Evolutionary conservation across 2,888 invertebrate species (phyloP), one percentile per base, ranked within the genome.

Genomic region (Pemphredon lugubris): DNA sequence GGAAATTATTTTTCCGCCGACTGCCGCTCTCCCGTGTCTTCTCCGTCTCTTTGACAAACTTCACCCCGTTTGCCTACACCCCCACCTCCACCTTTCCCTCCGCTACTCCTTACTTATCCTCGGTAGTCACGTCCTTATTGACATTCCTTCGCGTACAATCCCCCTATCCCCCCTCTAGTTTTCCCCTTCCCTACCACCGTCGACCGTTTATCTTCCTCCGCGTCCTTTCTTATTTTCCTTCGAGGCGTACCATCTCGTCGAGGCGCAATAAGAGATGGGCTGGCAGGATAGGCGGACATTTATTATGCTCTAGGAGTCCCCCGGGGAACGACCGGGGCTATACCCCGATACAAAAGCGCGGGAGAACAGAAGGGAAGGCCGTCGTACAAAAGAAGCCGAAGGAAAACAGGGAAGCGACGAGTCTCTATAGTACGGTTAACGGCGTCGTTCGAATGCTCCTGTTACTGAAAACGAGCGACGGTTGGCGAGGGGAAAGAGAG

Each of bases 181-280:
- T 11, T 20, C 11, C 23, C 23, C 4, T n/a, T 7, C 7, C 23
- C 23, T 16, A 3, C 40, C 23, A 3, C 21, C 39, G 13, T 13
- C 20, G 3, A 34, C n/a, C 18, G 16, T 51, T 20, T 18, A 16
- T 39, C 21, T 14, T 20, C 53, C 23, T 30, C 57, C 53, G 21
- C 51, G 11, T 34, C 26, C 45, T 47, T 37, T 20, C 34, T 34
- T 32, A 23, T 23, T 47, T 65, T 58, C 51, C 40, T 53, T 58
- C 58, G 42, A 21, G n/a, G 45, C 39, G 57, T 47, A 40, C 51
- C 34, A 40, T 53, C 53, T 53, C 48, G 45, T 44, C 30, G 39
- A 13, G 26, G 50, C 40, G 70, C 71, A 74, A 66, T 79, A 79
- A 72, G 68, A 74, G 74, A 71, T 61, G 65, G 72, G 50, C 65